These are phyloP conservation scores for Shinisaurus crocodilurus DNA, from an alignment of 2,113 vertebrate genomes.

Conservation along the genomic window DNA sequence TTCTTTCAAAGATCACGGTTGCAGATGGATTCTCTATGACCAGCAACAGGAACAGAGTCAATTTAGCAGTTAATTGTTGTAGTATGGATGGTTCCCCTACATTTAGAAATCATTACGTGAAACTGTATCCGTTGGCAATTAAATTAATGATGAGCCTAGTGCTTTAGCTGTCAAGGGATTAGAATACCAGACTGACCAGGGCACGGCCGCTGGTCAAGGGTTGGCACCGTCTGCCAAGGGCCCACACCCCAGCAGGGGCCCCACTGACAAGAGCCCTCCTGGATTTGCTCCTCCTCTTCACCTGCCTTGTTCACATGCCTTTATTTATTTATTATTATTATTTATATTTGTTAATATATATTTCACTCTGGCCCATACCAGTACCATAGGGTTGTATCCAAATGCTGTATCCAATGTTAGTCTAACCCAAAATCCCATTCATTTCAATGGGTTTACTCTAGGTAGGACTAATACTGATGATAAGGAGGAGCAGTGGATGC, in stretches of 20 bases:
- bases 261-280: too few relatives aligned
- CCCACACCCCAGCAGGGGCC: not conserved
- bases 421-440: too few relatives aligned
- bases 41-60: slow-evolving; percentile 31
- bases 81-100: slow-evolving; percentile 27
- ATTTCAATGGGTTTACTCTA: too few relatives aligned
- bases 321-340: too few relatives aligned
- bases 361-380: too few relatives aligned
- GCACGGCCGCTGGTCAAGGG: not conserved
- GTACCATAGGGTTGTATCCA: too few relatives aligned
- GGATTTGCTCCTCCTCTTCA: too few relatives aligned
- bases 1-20: slow-evolving; percentile 27
- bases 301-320: too few relatives aligned
- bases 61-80: slow-evolving; percentile 44
- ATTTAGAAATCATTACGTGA: slow-evolving; percentile 4
- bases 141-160: slow-evolving; percentile 30
- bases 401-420: too few relatives aligned
- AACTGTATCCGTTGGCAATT: slow-evolving; percentile 31
- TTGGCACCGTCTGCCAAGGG: not conserved
- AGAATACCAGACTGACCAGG: not conserved
- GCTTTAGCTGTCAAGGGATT: not conserved
- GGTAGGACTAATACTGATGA: too few relatives aligned
- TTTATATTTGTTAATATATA: too few relatives aligned
- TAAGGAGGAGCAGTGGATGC: too few relatives aligned
- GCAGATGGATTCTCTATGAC: slow-evolving; percentile 45